Percentiles rank a stretch among this genome's conserved stretches.
phyloP scores from a whole-genome alignment of 2,888 invertebrate genomes.

The Malacosoma neustria region DNA sequence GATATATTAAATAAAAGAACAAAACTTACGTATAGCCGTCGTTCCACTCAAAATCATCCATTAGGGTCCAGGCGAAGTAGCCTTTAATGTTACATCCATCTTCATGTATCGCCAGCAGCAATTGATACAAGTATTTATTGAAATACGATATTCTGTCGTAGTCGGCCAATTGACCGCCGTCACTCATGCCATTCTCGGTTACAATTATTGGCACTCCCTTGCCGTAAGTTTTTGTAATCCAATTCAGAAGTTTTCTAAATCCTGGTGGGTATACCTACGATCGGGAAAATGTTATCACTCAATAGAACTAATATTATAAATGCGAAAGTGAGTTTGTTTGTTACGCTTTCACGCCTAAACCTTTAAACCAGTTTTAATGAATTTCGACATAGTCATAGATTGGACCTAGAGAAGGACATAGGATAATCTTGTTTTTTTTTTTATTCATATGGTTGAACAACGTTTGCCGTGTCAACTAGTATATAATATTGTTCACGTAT shows the following conservation, averaged over 20 bases:
- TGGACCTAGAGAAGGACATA: too few species aligned
- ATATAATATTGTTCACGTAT: too few species aligned
- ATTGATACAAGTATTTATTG: constrained; percentile 57
- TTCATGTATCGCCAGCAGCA: constrained; percentile 46
- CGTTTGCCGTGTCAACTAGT: too few species aligned
- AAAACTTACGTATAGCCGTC: constrained; percentile 48
- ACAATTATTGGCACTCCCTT: constrained; percentile 70
- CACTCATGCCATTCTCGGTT: constrained; percentile 76
- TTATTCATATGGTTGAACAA: too few species aligned
- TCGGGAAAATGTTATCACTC: constrained; percentile 11
- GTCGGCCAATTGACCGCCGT: constrained; percentile 48
- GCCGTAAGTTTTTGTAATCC: constrained; percentile 76
- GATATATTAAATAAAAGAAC: not conserved
- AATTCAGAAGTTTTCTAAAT: constrained; percentile 76
- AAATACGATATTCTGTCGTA: constrained; percentile 69
- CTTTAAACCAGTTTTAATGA: too few species aligned
- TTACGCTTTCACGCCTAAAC: too few species aligned
- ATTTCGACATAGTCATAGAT: too few species aligned
- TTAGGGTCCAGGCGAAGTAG: constrained; percentile 76
- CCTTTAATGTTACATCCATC: constrained; percentile 62
- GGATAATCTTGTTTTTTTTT: too few species aligned
- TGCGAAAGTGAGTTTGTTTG: too few species aligned
- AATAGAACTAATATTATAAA: too few species aligned
- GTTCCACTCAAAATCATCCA: constrained; percentile 79
- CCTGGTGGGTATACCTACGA: constrained; percentile 77